Percentiles rank a stretch among this genome's conserved stretches.
phyloP scores from a whole-genome alignment of 2,113 vertebrate genomes.

The Rhea pennata region DNA sequence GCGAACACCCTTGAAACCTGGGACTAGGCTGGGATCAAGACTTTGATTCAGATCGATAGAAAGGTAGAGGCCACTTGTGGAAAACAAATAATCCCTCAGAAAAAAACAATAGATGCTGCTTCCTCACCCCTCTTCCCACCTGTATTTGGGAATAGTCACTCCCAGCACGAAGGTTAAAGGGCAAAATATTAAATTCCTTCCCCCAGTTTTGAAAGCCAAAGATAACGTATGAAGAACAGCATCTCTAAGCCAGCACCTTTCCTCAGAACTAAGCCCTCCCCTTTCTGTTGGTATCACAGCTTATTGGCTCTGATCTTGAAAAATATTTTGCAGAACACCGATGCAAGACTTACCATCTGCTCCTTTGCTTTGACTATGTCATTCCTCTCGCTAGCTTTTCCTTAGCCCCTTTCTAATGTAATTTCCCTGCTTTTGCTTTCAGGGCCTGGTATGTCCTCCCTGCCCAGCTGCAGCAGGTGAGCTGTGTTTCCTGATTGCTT shows the following conservation, averaged over 20 bases:
- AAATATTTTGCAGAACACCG: background rate
- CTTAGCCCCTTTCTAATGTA: background rate
- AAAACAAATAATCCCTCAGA: background rate
- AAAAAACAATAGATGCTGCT: background rate
- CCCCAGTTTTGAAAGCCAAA: background rate
- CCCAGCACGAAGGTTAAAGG: background rate
- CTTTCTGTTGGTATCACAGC: background rate
- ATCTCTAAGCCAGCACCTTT: background rate
- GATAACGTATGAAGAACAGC: background rate
- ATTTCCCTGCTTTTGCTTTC: background rate
- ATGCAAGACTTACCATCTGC: background rate
- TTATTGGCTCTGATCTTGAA: background rate
- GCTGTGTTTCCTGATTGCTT: background rate
- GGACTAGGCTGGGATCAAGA: background rate
- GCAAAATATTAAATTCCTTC: background rate
- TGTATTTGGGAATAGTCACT: background rate
- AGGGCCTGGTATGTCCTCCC: accelerated
- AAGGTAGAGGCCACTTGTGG: background rate
- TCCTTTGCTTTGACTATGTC: background rate
- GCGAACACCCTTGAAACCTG: background rate
- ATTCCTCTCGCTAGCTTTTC: background rate
- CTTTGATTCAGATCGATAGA: background rate
- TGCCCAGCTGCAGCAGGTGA: background rate
- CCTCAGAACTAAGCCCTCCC: background rate
- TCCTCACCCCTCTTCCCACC: background rate